A percentile compares a stretch with the other conserved stretches of the same genome.
Conservation (phyloP, 1,140 invertebrate genomes). For the Caerostris extrusa region DNA sequence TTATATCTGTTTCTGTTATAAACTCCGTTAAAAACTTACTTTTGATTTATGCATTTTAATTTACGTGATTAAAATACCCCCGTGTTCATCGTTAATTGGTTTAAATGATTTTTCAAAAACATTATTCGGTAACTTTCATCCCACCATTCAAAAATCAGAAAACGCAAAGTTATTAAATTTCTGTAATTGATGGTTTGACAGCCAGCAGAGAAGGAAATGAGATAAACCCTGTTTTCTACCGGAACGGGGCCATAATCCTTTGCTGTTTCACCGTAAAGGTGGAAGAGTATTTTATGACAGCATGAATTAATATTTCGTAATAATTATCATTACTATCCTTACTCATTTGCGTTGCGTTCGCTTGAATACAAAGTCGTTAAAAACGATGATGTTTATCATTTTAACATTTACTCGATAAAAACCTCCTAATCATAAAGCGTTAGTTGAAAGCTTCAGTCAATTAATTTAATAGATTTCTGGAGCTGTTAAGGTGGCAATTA, state of each 20-base stretch:
- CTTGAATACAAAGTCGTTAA: slow-evolving; percentile 32
- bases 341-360: slow-evolving; percentile 15
- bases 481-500: slow-evolving; percentile 41
- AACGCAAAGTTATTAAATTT: slow-evolving; percentile 40
- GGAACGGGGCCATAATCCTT: neutral
- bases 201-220: neutral
- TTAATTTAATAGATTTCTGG: slow-evolving; percentile 60
- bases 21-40: neutral
- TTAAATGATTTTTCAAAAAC: neutral
- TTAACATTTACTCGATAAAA: slow-evolving; percentile 36
- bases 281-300: slow-evolving; percentile 47
- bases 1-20: neutral
- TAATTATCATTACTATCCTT: slow-evolving; percentile 22
- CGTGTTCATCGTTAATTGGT: neutral
- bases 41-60: neutral
- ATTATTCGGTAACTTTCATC: neutral
- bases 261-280: slow-evolving; percentile 1
- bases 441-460: slow-evolving; percentile 32
- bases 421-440: slow-evolving; percentile 14
- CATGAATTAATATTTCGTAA: slow-evolving; percentile 41
- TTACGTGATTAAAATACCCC: neutral
- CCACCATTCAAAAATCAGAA: neutral
- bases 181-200: slow-evolving; percentile 50
- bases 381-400: slow-evolving; percentile 58
- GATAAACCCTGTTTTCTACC: slow-evolving; percentile 1